Conservation (phyloP, 2,888 invertebrate genomes). For the Odontothrips loti region DNA sequence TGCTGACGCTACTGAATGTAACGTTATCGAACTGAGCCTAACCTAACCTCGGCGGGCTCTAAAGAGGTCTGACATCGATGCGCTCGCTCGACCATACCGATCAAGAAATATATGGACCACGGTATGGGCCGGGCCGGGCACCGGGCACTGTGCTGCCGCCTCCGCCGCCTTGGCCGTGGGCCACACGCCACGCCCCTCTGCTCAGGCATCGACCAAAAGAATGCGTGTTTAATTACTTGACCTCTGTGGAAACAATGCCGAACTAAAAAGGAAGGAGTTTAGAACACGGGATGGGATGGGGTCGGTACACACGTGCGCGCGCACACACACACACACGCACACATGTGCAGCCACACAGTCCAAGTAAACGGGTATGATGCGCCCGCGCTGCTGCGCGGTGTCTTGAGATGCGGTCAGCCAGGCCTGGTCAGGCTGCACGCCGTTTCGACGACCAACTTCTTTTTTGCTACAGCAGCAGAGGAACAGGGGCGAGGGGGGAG, state of each 20-base stretch:
- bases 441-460: no score
- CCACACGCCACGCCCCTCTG: not conserved
- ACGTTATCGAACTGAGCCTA: no score
- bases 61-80: no score
- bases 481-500: no score
- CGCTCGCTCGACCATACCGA: not conserved
- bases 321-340: not conserved
- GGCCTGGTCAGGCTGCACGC: no score
- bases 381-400: not conserved
- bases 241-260: conserved; percentile 24
- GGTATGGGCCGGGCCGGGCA: not conserved
- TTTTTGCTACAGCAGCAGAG: no score
- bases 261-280: conserved; percentile 23
- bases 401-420: not conserved
- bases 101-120: conserved; percentile 12
- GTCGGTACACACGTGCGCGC: not conserved
- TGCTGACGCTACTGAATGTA: no score
- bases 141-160: not conserved
- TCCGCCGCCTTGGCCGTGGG: not conserved
- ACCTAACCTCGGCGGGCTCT: no score
- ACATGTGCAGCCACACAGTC: not conserved
- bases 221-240: conserved; percentile 26
- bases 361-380: not conserved
- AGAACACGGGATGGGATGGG: not conserved
- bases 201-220: not conserved